A percentile compares a stretch with the other conserved stretches of the same genome.
These are phyloP conservation scores for Drosophila carrolli DNA, from an alignment of 1,140 invertebrate genomes.

Conservation along the genomic window DNA sequence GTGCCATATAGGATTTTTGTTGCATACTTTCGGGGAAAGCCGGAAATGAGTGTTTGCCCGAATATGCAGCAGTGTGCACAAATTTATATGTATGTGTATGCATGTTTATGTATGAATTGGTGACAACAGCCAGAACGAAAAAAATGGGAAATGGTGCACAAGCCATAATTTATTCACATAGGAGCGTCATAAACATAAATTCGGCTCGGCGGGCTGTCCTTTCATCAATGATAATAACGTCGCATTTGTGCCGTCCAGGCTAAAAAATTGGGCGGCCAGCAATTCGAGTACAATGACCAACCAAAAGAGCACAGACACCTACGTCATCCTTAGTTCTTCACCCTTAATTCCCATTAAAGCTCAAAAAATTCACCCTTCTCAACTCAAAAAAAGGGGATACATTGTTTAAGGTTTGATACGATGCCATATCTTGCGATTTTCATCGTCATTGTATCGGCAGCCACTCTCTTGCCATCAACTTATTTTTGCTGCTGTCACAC, in stretches of 20 bases:
- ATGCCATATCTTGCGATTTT: constrained; percentile 68
- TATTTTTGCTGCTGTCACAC: constrained; percentile 32
- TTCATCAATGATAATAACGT: constrained; percentile 77
- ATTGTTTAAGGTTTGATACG: constrained; percentile 55
- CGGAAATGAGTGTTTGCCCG: constrained; percentile 53
- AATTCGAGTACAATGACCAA: constrained; percentile 61
- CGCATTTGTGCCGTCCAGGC: constrained; percentile 66
- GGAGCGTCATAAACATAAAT: constrained; percentile 63
- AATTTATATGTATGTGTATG: not conserved
- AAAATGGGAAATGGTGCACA: constrained; percentile 33
- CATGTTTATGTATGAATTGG: constrained; percentile 1
- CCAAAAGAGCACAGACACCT: constrained; percentile 38
- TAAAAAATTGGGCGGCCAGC: constrained; percentile 36
- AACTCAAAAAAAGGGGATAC: constrained; percentile 5
- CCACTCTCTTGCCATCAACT: constrained; percentile 36
- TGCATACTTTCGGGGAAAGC: constrained; percentile 54
- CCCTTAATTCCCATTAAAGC: not conserved
- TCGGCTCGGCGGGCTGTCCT: constrained; percentile 62
- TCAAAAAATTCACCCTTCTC: constrained; percentile 16
- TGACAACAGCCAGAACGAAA: constrained; percentile 53
- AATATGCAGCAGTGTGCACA: constrained; percentile 35
- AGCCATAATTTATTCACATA: constrained; percentile 68
- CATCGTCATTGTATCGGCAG: constrained; percentile 54
- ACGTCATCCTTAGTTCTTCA: constrained; percentile 16
- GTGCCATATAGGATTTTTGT: constrained; percentile 36